Conservation (phyloP, 1,140 invertebrate genomes). For the Monochamus saltuarius region DNA sequence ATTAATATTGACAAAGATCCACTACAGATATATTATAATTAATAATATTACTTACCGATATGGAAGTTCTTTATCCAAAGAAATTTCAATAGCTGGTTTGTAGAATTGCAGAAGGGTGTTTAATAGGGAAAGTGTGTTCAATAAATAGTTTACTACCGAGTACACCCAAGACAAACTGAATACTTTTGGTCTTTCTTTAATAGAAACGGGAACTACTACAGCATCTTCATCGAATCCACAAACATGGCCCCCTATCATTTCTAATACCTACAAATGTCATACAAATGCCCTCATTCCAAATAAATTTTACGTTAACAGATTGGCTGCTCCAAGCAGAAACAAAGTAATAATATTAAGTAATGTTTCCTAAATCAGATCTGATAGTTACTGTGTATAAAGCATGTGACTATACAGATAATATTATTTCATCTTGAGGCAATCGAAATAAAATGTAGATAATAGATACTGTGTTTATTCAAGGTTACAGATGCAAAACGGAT, state of each 20-base stretch:
- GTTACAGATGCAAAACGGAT: too few relatives aligned
- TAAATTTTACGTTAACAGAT: too few relatives aligned
- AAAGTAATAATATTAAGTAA: too few relatives aligned
- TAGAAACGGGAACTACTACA: constrained; percentile 37
- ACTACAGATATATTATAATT: background rate
- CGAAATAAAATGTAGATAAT: too few relatives aligned
- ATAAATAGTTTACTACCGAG: constrained; percentile 39
- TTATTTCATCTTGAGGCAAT: too few relatives aligned
- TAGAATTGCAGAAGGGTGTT: constrained; percentile 36
- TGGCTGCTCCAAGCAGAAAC: too few relatives aligned
- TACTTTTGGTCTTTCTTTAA: constrained; percentile 36
- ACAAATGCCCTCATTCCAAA: too few relatives aligned
- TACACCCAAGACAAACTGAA: constrained; percentile 47
- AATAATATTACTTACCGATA: constrained; percentile 30
- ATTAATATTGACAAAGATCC: background rate
- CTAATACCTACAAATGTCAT: constrained; percentile 38
- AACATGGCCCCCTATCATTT: constrained; percentile 43
- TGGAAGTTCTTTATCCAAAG: constrained; percentile 33
- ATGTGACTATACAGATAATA: too few relatives aligned
- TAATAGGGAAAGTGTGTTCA: constrained; percentile 32
- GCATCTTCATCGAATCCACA: constrained; percentile 40
- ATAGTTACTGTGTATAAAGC: too few relatives aligned
- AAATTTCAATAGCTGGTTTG: constrained; percentile 31
- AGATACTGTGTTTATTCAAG: too few relatives aligned
- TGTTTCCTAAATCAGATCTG: too few relatives aligned